Conservation (phyloP, 1,140 invertebrate species). For the Cydia fagiglandana region DNA sequence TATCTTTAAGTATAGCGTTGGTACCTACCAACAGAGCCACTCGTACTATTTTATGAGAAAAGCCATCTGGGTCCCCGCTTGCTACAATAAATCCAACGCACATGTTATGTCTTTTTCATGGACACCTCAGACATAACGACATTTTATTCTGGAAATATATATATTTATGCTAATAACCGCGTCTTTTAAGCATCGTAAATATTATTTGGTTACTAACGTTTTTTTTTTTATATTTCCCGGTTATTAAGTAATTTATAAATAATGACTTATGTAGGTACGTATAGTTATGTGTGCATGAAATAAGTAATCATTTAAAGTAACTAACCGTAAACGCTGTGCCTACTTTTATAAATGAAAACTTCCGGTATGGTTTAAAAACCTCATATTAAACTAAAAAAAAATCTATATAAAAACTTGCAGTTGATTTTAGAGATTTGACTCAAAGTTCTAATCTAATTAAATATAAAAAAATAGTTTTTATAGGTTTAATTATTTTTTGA, state of each 20-base stretch:
- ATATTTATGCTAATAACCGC: conserved; percentile 51
- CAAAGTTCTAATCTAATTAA: too few species aligned
- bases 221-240: background rate
- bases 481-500: too few species aligned
- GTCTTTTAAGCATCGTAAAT: conserved; percentile 39
- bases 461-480: too few species aligned
- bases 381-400: too few species aligned
- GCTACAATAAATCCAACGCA: conserved; percentile 70
- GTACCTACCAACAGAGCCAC: conserved; percentile 58
- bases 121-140: conserved; percentile 56
- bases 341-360: too few species aligned
- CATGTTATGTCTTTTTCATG: conserved; percentile 71
- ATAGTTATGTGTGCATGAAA: too few species aligned
- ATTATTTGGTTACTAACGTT: background rate
- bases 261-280: too few species aligned
- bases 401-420: too few species aligned
- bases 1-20: conserved; percentile 64
- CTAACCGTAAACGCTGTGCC: too few species aligned
- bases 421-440: too few species aligned
- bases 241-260: background rate
- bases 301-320: too few species aligned
- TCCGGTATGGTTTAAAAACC: too few species aligned
- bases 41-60: conserved; percentile 71
- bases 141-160: conserved; percentile 62
- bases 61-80: conserved; percentile 70